phyloP scores from a whole-genome alignment of 2,888 invertebrate species.

The Agrochola lychnidis region DNA sequence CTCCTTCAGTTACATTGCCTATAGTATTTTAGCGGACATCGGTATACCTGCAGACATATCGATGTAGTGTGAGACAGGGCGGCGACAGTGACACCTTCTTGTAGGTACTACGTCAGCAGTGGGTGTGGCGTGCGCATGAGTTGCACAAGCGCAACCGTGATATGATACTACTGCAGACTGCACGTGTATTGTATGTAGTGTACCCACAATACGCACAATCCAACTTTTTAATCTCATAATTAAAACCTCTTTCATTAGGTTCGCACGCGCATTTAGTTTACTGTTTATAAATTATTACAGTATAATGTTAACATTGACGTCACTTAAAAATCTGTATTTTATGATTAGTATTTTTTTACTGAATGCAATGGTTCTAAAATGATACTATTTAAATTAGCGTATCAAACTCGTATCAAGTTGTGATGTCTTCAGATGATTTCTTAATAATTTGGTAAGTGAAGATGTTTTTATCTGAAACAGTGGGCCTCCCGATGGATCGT shows the following conservation, averaged over 20 bases:
- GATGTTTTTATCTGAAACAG: conserved; percentile 24
- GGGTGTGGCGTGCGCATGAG: conserved; percentile 69
- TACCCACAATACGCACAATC: conserved; percentile 9
- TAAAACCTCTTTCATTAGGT: conserved; percentile 9
- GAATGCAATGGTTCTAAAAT: background rate
- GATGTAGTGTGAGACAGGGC: conserved; percentile 45
- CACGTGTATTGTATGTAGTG: conserved; percentile 20
- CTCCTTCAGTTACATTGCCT: background rate
- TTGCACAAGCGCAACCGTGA: conserved; percentile 67
- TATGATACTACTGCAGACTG: conserved; percentile 27
- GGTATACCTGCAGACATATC: conserved; percentile 1
- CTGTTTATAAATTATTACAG: background rate
- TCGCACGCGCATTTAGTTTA: conserved; percentile 28
- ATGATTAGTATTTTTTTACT: background rate
- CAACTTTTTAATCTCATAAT: conserved; percentile 19
- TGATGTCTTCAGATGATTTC: conserved; percentile 32
- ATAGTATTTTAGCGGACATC: background rate
- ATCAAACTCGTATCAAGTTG: conserved; percentile 1
- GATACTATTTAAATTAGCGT: background rate
- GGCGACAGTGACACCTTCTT: conserved; percentile 41
- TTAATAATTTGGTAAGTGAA: conserved; percentile 34
- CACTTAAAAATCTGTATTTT: background rate
- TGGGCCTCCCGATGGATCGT: conserved; percentile 27
- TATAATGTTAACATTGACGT: conserved; percentile 18
- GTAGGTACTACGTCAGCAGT: conserved; percentile 65